These are phyloP conservation scores for Sceloporus undulatus DNA, from an alignment of 2,113 vertebrate species.

Conservation along the genomic window DNA sequence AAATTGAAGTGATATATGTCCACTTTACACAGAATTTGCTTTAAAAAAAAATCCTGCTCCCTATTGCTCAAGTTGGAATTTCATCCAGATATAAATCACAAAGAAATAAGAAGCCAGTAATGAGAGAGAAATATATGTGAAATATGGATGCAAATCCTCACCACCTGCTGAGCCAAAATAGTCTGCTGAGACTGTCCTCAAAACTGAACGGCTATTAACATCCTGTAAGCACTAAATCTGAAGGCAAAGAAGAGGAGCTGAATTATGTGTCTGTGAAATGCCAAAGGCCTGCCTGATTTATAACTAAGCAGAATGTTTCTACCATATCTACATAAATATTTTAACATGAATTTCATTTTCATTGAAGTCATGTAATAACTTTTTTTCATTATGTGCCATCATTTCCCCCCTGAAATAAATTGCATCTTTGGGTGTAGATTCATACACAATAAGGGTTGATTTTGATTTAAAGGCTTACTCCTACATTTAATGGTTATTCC, in stretches of 20 bases:
- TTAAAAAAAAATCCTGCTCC: slow-evolving; percentile 71
- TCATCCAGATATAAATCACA: slow-evolving; percentile 81
- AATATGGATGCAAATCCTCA: slow-evolving; percentile 81
- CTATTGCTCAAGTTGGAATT: slow-evolving; percentile 72
- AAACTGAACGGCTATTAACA: slow-evolving; percentile 75
- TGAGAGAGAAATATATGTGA: slow-evolving; percentile 82
- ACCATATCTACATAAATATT: slow-evolving; percentile 82
- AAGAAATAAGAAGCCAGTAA: slow-evolving; percentile 82
- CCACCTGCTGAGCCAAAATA: slow-evolving; percentile 80
- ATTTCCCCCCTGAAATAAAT: slow-evolving; percentile 2
- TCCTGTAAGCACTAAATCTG: slow-evolving; percentile 79
- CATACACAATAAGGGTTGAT: slow-evolving; percentile 49
- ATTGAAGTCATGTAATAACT: slow-evolving; percentile 73
- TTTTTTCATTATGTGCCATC: slow-evolving; percentile 54
- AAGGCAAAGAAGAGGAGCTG: slow-evolving; percentile 66
- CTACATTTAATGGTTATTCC: too few relatives aligned
- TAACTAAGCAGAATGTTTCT: slow-evolving; percentile 73
- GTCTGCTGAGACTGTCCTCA: slow-evolving; percentile 75
- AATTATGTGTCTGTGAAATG: slow-evolving; percentile 74
- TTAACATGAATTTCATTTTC: slow-evolving; percentile 82
- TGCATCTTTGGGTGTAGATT: neutral
- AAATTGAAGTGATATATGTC: slow-evolving; percentile 69
- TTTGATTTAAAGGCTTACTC: slow-evolving; percentile 58
- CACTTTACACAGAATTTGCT: slow-evolving; percentile 77
- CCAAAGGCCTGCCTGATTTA: slow-evolving; percentile 77